Evolutionary conservation across 2,113 vertebrate species (phyloP).

Genomic region (Bujurquina vittata): DNA sequence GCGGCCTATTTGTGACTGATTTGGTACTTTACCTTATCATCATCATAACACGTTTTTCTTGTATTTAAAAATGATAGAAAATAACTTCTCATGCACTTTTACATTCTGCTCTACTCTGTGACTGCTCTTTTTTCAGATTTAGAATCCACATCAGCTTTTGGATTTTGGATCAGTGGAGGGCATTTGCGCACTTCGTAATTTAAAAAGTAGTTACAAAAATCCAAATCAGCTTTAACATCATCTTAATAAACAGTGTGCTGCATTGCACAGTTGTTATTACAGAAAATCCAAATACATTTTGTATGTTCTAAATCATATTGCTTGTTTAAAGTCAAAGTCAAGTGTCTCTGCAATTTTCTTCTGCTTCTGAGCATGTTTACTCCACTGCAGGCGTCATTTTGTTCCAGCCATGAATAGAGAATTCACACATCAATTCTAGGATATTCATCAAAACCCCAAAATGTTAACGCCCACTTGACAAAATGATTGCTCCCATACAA

Average conservation of each 20-base stretch:
- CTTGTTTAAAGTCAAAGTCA: not conserved
- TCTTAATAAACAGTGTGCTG: not conserved
- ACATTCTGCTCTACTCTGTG: not conserved
- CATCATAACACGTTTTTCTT: not conserved
- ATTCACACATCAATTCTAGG: conserved; percentile 30
- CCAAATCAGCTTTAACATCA: not conserved
- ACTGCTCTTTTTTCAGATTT: too few relatives aligned
- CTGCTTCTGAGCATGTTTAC: not conserved
- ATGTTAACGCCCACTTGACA: conserved; percentile 31
- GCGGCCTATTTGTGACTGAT: not conserved
- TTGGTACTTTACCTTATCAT: not conserved
- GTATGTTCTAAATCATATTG: not conserved
- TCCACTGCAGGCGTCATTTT: not conserved
- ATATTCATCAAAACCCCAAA: conserved; percentile 4
- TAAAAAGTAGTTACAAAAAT: not conserved
- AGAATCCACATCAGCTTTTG: too few relatives aligned
- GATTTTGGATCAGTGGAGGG: not conserved
- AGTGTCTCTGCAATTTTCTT: not conserved
- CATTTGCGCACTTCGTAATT: not conserved
- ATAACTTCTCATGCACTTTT: not conserved
- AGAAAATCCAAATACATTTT: not conserved
- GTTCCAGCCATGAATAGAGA: not conserved
- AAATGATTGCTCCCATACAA: conserved; percentile 20
- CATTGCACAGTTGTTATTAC: not conserved
- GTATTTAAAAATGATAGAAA: not conserved